Evolutionary conservation across 1,140 invertebrate genomes (phyloP).

Genomic region (Apis florea): DNA sequence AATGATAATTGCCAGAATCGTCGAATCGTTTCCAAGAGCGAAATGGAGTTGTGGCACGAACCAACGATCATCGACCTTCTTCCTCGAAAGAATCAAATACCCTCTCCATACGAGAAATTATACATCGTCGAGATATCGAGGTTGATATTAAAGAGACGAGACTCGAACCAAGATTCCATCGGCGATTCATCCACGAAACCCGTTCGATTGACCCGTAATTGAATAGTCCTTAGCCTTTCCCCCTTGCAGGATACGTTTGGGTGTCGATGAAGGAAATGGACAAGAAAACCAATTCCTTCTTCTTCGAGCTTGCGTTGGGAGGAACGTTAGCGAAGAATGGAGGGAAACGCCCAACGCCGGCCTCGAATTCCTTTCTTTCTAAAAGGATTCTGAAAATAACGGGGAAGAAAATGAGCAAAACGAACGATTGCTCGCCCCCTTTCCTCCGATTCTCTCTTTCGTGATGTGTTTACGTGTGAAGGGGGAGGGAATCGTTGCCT

Average conservation of each 20-base stretch:
- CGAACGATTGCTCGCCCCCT: background rate
- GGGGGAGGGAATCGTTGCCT: background rate
- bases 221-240: conserved; percentile 6
- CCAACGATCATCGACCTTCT: too few species aligned
- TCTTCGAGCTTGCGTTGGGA: background rate
- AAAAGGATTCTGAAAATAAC: conserved; percentile 37
- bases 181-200: background rate
- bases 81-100: too few species aligned
- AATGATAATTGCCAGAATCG: too few species aligned
- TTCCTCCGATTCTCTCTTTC: background rate
- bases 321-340: conserved; percentile 4
- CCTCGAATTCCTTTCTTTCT: background rate
- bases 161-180: background rate
- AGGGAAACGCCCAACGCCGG: background rate
- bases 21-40: too few species aligned
- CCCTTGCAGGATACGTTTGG: background rate
- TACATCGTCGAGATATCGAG: background rate
- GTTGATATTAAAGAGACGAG: background rate
- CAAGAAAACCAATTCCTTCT: conserved; percentile 32
- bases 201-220: conserved; percentile 30
- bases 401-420: conserved; percentile 3
- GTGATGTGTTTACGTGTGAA: conserved; percentile 23
- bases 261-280: conserved; percentile 13
- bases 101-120: background rate
- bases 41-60: too few species aligned